phyloP scores from a whole-genome alignment of 2,113 vertebrate species.

The Chunga burmeisteri region DNA sequence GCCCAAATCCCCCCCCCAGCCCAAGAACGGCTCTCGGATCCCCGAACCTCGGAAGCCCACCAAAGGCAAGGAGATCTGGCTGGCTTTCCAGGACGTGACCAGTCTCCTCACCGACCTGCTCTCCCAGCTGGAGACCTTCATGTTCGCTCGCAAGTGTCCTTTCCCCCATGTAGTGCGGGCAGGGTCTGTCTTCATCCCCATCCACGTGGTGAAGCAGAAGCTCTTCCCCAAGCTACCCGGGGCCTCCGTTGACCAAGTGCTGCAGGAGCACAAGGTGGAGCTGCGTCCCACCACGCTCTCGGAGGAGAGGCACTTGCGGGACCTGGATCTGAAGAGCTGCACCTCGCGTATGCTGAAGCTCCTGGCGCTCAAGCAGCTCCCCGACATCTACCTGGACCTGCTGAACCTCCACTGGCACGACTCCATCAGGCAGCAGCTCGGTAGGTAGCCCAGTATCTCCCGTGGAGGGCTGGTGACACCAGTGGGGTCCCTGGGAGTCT shows the following conservation, averaged over 20 bases:
- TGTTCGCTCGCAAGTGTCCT: conserved; percentile 78
- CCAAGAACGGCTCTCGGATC: conserved; percentile 64
- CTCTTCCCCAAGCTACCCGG: conserved; percentile 88
- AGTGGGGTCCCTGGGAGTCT: background rate
- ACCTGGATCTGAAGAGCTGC: conserved; percentile 83
- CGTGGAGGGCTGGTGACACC: background rate
- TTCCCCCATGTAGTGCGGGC: conserved; percentile 91
- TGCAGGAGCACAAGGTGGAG: conserved; percentile 91
- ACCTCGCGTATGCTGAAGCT: conserved; percentile 90
- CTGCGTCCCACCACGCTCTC: conserved; percentile 92
- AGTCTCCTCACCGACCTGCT: conserved; percentile 74
- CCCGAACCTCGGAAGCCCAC: conserved; percentile 29
- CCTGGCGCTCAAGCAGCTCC: conserved; percentile 90
- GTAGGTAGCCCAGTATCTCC: conserved; percentile 68
- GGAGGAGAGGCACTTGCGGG: conserved; percentile 87
- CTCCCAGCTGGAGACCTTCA: conserved; percentile 79
- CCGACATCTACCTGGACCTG: conserved; percentile 80
- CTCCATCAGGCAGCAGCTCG: conserved; percentile 82
- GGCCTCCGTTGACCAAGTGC: conserved; percentile 83
- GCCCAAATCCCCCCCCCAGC: conserved; percentile 59
- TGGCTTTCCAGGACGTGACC: conserved; percentile 74
- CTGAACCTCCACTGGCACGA: conserved; percentile 86
- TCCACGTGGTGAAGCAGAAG: conserved; percentile 91
- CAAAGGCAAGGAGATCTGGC: conserved; percentile 79
- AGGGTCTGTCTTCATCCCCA: conserved; percentile 89